Evolutionary conservation across 1,140 invertebrate genomes (phyloP).

Genomic region (Condylostylus longicornis): DNA sequence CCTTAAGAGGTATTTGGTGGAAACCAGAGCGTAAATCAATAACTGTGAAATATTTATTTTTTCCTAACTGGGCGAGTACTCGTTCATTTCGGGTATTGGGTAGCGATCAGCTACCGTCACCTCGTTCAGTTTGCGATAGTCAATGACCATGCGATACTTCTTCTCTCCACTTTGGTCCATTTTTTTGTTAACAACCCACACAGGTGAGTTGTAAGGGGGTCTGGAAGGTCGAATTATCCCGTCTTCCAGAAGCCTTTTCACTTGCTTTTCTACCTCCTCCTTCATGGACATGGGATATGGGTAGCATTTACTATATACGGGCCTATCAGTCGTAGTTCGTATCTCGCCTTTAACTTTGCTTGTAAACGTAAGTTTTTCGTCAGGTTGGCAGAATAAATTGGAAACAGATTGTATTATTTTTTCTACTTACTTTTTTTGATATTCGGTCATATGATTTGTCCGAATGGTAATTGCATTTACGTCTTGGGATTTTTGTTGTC

Average conservation of each 20-base stretch:
- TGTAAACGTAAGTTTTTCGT: constrained; percentile 2
- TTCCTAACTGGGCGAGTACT: constrained; percentile 24
- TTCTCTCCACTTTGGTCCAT: constrained; percentile 8
- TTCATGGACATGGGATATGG: constrained; percentile 12
- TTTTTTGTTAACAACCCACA: constrained; percentile 8
- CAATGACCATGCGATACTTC: constrained; percentile 21
- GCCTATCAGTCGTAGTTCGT: constrained; percentile 1
- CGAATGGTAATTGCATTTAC: not conserved
- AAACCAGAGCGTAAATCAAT: constrained; percentile 32
- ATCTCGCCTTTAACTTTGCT: constrained; percentile 1
- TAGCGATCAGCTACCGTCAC: constrained; percentile 31
- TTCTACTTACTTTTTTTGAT: not conserved
- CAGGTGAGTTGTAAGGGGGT: constrained; percentile 5
- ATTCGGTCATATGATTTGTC: not conserved
- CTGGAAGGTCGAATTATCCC: constrained; percentile 18
- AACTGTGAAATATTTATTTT: constrained; percentile 24
- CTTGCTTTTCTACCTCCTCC: constrained; percentile 14
- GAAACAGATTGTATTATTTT: not conserved
- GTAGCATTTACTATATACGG: constrained; percentile 11
- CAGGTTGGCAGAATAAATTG: not conserved
- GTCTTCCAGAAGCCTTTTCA: constrained; percentile 15
- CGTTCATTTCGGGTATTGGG: constrained; percentile 34
- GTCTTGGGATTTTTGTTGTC: not conserved
- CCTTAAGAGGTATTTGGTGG: constrained; percentile 31
- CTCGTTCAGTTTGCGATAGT: constrained; percentile 30